Percentiles rank a stretch among this genome's conserved stretches.
Conservation (phyloP, 2,797 vertebrate species). For the Erpetoichthys calabaricus region DNA sequence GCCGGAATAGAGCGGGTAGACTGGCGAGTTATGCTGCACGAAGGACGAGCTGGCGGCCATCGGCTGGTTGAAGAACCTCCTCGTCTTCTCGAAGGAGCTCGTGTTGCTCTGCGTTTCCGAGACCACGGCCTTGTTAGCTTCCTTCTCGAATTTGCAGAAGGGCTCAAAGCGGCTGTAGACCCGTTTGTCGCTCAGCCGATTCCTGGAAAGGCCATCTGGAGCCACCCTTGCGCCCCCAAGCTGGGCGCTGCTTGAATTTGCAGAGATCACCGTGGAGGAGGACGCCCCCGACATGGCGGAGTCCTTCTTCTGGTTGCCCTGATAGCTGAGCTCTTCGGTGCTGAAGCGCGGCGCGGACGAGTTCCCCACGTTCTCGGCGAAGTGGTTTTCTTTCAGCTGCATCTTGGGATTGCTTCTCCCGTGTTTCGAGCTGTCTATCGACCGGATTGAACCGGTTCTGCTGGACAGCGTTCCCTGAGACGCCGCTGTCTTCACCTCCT, state of each 20-base stretch:
- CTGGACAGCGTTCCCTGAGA: conserved; percentile 30
- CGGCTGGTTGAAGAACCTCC: conserved; percentile 30
- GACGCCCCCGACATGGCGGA: conserved; percentile 9
- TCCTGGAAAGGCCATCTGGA: conserved; percentile 30
- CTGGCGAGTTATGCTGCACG: conserved; percentile 35
- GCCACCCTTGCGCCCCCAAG: conserved; percentile 23
- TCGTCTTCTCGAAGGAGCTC: conserved; percentile 43
- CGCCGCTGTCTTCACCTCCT: conserved; percentile 38
- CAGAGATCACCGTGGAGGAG: conserved; percentile 13
- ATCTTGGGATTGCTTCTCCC: conserved; percentile 45
- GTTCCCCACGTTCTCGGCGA: conserved; percentile 37
- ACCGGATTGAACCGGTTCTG: conserved; percentile 41
- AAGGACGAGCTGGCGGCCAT: conserved; percentile 31
- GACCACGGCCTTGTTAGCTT: conserved; percentile 21
- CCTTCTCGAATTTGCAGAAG: conserved; percentile 55
- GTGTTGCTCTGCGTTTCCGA: neutral
- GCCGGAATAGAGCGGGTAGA: conserved; percentile 41
- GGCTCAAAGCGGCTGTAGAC: conserved; percentile 76
- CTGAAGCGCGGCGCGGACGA: conserved; percentile 66
- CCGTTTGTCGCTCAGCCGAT: conserved; percentile 41
- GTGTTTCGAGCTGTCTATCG: conserved; percentile 38
- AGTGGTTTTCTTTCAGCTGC: conserved; percentile 34
- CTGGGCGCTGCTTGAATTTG: neutral
- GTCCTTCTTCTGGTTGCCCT: conserved; percentile 21
- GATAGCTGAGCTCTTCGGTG: conserved; percentile 59